Evolutionary conservation across 2,888 invertebrate genomes (phyloP).

Genomic region (Cephus sareptanus): DNA sequence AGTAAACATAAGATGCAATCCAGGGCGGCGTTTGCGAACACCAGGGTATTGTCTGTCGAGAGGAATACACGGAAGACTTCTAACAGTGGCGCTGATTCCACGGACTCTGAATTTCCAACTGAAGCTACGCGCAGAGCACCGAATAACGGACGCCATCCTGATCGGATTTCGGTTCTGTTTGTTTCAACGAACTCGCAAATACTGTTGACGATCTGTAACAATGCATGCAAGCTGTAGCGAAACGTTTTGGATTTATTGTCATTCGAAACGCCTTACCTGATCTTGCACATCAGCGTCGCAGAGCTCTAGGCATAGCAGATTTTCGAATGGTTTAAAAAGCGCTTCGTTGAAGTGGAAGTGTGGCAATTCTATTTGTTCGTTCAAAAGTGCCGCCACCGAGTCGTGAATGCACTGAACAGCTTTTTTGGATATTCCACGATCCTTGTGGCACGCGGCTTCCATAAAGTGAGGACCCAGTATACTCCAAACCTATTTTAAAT

Average conservation of each 20-base stretch:
- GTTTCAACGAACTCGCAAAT: constrained; percentile 97
- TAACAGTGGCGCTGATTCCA: constrained; percentile 78
- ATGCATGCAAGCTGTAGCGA: neutral
- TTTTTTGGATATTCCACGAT: constrained; percentile 87
- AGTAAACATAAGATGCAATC: constrained; percentile 93
- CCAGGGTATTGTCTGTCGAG: constrained; percentile 90
- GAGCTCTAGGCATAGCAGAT: constrained; percentile 90
- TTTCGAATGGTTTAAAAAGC: constrained; percentile 94
- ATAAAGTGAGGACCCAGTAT: constrained; percentile 93
- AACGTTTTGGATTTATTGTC: neutral
- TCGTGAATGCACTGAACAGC: constrained; percentile 94
- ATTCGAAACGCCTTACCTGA: constrained; percentile 43
- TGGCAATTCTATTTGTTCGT: constrained; percentile 87
- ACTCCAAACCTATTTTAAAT: constrained; percentile 76
- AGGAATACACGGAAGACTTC: constrained; percentile 96
- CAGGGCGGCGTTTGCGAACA: constrained; percentile 93
- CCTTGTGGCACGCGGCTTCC: constrained; percentile 94
- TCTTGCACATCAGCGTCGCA: constrained; percentile 94
- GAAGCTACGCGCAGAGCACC: constrained; percentile 89
- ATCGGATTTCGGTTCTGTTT: constrained; percentile 91
- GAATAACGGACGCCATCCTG: constrained; percentile 96
- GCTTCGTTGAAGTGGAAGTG: constrained; percentile 97
- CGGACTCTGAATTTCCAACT: constrained; percentile 73
- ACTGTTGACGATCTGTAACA: constrained; percentile 87
- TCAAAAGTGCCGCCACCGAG: constrained; percentile 86